A percentile compares a stretch with the other conserved stretches of the same genome.
These are phyloP conservation scores for Embidobia sp. DNA, from an alignment of 2,888 invertebrate genomes.

Conservation along the genomic window DNA sequence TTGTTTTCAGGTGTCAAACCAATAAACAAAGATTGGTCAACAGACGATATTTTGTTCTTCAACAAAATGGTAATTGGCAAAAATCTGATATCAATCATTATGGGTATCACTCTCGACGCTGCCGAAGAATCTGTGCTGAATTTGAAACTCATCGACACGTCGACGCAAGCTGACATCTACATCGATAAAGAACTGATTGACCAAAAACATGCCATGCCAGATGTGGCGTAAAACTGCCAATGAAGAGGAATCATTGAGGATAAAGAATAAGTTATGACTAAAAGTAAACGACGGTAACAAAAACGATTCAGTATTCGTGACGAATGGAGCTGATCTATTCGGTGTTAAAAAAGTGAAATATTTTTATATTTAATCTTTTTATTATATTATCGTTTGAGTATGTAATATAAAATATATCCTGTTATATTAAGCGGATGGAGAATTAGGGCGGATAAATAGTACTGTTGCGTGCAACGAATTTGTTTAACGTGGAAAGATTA, in stretches of 20 bases:
- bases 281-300: too few species aligned
- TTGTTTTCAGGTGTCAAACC: slow-evolving; percentile 6
- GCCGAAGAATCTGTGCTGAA: not conserved
- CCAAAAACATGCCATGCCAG: slow-evolving; percentile 1
- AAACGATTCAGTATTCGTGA: slow-evolving; percentile 12
- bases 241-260: too few species aligned
- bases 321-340: not conserved
- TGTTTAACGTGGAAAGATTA: too few species aligned
- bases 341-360: not conserved
- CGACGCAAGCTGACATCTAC: not conserved
- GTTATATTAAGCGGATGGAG: too few species aligned
- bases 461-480: not conserved
- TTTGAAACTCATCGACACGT: not conserved
- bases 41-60: not conserved
- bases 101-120: not conserved
- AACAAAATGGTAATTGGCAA: not conserved
- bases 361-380: not conserved
- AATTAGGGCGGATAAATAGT: too few species aligned
- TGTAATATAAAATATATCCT: not conserved
- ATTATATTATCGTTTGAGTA: not conserved
- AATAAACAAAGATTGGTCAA: slow-evolving; percentile 1
- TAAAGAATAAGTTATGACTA: too few species aligned
- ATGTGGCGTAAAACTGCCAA: too few species aligned
- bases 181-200: slow-evolving; percentile 1
- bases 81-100: not conserved